Base-by-base conservation (phyloP, 2,113 vertebrate genomes). In the Accipiter virgatus region DNA sequence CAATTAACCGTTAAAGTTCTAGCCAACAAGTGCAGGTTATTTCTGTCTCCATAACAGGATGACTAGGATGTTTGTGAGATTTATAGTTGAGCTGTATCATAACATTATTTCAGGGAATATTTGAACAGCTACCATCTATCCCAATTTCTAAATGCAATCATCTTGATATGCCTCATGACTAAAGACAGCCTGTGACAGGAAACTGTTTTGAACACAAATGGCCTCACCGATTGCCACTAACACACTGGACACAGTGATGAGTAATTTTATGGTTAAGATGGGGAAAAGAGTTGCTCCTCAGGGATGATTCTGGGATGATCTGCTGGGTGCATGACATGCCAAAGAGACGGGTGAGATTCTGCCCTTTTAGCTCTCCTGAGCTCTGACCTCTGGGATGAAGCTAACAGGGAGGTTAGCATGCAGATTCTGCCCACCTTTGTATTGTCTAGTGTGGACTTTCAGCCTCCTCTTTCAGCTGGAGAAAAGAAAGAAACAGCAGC, bases 51-150 rank as follows among this genome's bases (percentile, higher is more conserved):
- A 47, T 48, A 81, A 45, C 6, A 67, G 27, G 11, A 43, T 32
- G 11, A 25, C 14, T 3, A 12, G 52, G 31, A 68, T 32, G 21
- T 52, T 80, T 45, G 73, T n/a, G 55, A 91, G 58, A 93, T 95
- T 94, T 87, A 94, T 12, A 52, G 73, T 3, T 65, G 42, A 91
- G 68, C 42, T 5, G 13, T 59, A 65, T 50, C 75, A 74, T 7
- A 80, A 61, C 53, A 68, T 74, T 38, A 94, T 95, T 71, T 75
- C 71, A 78, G 83, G 78, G 56, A 92, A 80, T 91, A 95, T 86
- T 86, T 93, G 74, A 83, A 74, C n/a, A 87, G 90, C 79, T 96
- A 78, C 68, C 92, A 94, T 81, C 62, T 62, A 81, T 47, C 45
- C 50, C 19, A 11, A 78, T 90, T 94, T 81, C 58, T 34, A 89